Evolutionary conservation across 2,113 vertebrate genomes (phyloP).

Genomic region (Jacana jacana): DNA sequence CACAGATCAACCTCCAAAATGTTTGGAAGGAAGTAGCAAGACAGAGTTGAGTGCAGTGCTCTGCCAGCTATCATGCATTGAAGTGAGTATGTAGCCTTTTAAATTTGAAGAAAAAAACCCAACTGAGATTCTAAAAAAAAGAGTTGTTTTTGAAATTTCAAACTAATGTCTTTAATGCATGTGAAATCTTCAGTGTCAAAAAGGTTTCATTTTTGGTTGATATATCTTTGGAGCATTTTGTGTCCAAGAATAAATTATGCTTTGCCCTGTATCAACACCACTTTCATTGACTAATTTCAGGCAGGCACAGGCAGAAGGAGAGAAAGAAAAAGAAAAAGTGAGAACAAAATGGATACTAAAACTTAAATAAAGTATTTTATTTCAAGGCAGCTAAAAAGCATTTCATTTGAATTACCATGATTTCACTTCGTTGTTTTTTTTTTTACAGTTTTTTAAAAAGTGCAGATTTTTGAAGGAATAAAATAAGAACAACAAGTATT

Average conservation of each 20-base stretch:
- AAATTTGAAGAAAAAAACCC: neutral
- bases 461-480: neutral
- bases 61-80: neutral
- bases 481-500: neutral
- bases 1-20: neutral
- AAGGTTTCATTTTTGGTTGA: neutral
- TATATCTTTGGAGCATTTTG: neutral
- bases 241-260: neutral
- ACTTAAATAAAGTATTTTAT: neutral
- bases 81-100: neutral
- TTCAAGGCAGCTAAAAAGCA: neutral
- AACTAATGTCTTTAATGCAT: neutral
- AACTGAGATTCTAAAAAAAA: neutral
- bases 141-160: neutral
- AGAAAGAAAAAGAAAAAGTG: neutral
- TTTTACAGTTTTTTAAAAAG: neutral
- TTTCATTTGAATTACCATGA: neutral
- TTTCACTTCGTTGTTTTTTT: neutral
- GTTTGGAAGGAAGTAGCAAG: neutral
- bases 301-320: neutral
- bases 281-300: conserved; percentile 9
- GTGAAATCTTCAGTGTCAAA: neutral
- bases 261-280: neutral
- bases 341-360: neutral
- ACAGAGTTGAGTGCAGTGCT: neutral